Conservation (phyloP, 1,140 invertebrate genomes). For the Linepithema humile region DNA sequence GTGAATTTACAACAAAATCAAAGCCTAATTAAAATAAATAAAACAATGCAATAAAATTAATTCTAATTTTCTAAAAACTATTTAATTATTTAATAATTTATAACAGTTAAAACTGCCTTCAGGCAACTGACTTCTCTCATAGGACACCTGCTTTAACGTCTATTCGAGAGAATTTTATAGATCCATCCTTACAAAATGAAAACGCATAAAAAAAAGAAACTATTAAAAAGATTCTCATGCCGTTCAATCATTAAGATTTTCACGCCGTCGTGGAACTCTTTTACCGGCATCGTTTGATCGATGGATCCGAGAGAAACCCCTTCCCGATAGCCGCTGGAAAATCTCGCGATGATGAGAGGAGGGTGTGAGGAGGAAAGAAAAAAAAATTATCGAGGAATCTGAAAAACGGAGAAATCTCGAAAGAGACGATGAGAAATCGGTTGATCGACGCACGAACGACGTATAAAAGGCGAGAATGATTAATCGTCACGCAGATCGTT, state of each 20-base stretch:
- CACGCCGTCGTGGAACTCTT: slow-evolving; percentile 81
- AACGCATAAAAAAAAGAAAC: slow-evolving; percentile 63
- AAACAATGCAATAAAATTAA: not conserved
- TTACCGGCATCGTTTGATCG: slow-evolving; percentile 78
- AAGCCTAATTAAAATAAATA: not conserved
- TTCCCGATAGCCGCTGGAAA: slow-evolving; percentile 65
- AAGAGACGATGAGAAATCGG: slow-evolving; percentile 60
- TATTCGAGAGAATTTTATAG: not conserved
- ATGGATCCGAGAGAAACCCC: slow-evolving; percentile 77
- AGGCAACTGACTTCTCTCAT: not conserved
- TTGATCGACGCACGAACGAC: slow-evolving; percentile 72
- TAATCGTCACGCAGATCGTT: slow-evolving; percentile 80
- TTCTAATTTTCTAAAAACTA: not conserved
- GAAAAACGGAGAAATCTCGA: slow-evolving; percentile 72
- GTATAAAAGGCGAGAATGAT: slow-evolving; percentile 81
- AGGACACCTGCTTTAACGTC: slow-evolving; percentile 29
- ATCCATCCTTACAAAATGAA: not conserved
- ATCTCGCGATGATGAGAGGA: slow-evolving; percentile 69
- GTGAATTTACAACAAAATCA: not conserved
- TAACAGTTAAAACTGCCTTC: not conserved
- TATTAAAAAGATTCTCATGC: slow-evolving; percentile 82
- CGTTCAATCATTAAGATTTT: slow-evolving; percentile 83
- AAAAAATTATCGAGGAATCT: slow-evolving; percentile 61
- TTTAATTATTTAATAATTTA: no score
- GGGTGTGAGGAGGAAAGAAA: slow-evolving; percentile 39